Evolutionary conservation across 2,888 invertebrate genomes (phyloP).

Genomic region (Pyrochroa serraticornis): DNA sequence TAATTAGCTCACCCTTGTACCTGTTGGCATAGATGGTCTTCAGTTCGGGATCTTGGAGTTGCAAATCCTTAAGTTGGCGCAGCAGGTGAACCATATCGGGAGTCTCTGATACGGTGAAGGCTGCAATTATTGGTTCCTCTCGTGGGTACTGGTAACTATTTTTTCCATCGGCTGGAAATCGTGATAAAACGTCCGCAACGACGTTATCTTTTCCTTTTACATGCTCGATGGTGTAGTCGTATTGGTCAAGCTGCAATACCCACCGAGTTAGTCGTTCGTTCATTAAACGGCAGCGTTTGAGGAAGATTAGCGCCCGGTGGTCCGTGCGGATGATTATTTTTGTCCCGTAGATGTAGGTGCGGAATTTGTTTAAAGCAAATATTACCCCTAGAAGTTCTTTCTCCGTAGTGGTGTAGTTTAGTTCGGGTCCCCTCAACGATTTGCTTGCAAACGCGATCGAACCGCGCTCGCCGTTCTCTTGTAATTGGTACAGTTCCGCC

Average conservation of each 20-base stretch:
- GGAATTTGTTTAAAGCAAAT: constrained; percentile 24
- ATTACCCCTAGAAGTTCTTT: constrained; percentile 30
- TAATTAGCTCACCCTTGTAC: too few relatives aligned
- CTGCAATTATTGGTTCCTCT: not conserved
- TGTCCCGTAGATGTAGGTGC: constrained; percentile 10
- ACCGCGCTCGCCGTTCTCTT: constrained; percentile 13
- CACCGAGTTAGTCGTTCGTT: constrained; percentile 16
- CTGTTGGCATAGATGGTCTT: too few relatives aligned
- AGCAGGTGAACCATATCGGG: too few relatives aligned
- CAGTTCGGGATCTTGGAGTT: too few relatives aligned
- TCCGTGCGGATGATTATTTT: constrained; percentile 27
- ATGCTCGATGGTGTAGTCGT: constrained; percentile 20
- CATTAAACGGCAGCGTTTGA: constrained; percentile 22
- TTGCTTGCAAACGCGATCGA: constrained; percentile 28
- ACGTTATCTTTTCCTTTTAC: constrained; percentile 26
- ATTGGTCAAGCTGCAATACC: constrained; percentile 22
- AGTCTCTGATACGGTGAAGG: not conserved
- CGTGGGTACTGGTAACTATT: not conserved
- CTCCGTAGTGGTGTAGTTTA: constrained; percentile 31
- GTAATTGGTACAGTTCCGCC: constrained; percentile 23
- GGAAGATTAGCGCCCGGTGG: constrained; percentile 26
- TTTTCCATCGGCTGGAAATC: constrained; percentile 6
- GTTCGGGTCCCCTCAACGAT: constrained; percentile 18
- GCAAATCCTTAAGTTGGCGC: too few relatives aligned
- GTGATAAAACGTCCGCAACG: constrained; percentile 25